Base-by-base conservation (phyloP, 1,140 invertebrate genomes). In the Zaprionus africanus region DNA sequence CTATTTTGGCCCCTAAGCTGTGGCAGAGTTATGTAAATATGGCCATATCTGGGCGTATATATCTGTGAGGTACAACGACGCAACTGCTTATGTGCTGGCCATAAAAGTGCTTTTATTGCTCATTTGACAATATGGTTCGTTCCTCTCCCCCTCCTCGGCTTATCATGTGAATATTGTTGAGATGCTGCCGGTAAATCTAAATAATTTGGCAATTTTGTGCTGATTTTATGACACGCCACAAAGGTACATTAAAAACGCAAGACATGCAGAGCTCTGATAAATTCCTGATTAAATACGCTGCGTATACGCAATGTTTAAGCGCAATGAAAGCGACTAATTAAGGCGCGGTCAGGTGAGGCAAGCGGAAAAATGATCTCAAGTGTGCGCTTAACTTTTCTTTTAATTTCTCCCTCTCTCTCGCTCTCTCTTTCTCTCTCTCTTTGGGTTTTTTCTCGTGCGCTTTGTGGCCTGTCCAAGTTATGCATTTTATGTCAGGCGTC, bases 181-280 rank as follows among this genome's bases (percentile, higher is more conserved):
- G 59, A 51, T 67, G 75, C 34, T 72, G 75, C 36, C 54, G 69
- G 68, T 77, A 77, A 77, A 79, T 80, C 78, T 80, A 80, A 80
- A 80, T 80, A 80, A 80, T 80, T 80, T 78, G 75, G 64, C 61
- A 80, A 80, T 80, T 78, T 74, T 78, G 75, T 65, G 75, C 78
- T 78, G 78, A 80, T 80, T 80, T 80, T 80, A 80, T 78, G 43
- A 69, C 69, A 74, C 53, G 59, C 59, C 64, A 54, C 64, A 73
- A 41, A 77, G 66, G 78, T 54, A 56, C 69, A 80, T 80, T 78
- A 78, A 80, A 78, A 73, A 63, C 62, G 51, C 62, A 73, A 53
- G 22, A 1, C 46, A 57, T 41, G 38, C n/a, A 22, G 38, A 38
- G 62, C 46, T 17, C 51, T 68, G 68, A 79, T 73, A 79, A 46